These are phyloP conservation scores for Tokudaia muenninki DNA, from an alignment of 2,797 vertebrate genomes.

Conservation along the genomic window DNA sequence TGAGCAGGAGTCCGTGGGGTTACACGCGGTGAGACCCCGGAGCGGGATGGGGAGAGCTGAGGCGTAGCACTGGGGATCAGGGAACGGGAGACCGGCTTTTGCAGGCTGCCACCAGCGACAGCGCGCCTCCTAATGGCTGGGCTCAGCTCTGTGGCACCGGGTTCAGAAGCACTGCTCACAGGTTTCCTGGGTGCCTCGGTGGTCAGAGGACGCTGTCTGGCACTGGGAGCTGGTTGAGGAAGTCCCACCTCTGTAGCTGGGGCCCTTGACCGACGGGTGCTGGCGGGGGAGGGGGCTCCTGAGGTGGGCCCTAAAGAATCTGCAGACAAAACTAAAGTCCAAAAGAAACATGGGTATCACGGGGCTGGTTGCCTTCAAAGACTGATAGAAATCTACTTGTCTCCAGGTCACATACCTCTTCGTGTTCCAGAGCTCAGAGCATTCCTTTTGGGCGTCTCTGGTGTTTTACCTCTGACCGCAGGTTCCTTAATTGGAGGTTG, in stretches of 20 bases:
- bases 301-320: slow-evolving; percentile 62
- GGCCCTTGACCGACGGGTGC: slow-evolving; percentile 36
- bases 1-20: slow-evolving; percentile 14
- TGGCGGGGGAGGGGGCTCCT: slow-evolving; percentile 45
- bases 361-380: background rate
- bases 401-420: slow-evolving; percentile 56
- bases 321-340: slow-evolving; percentile 60
- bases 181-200: slow-evolving; percentile 51
- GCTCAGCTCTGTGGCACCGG: slow-evolving; percentile 16
- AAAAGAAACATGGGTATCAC: background rate
- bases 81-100: slow-evolving; percentile 55
- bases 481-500: slow-evolving; percentile 54
- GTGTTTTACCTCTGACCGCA: slow-evolving; percentile 57
- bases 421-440: background rate
- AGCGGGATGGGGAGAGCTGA: slow-evolving; percentile 53
- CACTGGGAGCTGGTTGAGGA: background rate
- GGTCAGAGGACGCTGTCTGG: background rate
- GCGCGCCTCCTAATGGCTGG: slow-evolving; percentile 58
- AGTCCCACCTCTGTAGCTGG: slow-evolving; percentile 62
- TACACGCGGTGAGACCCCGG: slow-evolving; percentile 37
- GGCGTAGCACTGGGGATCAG: slow-evolving; percentile 8
- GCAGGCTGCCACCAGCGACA: slow-evolving; percentile 41
- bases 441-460: slow-evolving; percentile 51
- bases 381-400: background rate
- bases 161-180: slow-evolving; percentile 39